phyloP scores from a whole-genome alignment of 2,888 invertebrate species.

The Pharmacophagus antenor region DNA sequence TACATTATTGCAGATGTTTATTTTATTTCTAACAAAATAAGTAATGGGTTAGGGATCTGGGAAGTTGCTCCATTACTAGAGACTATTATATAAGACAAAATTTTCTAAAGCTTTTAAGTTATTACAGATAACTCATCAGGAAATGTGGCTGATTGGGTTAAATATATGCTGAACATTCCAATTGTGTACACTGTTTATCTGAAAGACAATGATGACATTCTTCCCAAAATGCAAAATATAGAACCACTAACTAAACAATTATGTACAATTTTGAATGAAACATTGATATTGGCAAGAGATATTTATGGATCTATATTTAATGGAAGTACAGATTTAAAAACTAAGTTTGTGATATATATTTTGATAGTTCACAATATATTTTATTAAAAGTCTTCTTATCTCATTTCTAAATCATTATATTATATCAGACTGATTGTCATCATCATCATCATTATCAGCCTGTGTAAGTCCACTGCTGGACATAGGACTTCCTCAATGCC shows the following conservation, averaged over 20 bases:
- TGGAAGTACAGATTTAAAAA: conserved; percentile 11
- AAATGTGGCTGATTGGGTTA: conserved; percentile 70
- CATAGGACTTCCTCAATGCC: no score
- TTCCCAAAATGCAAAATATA: conserved; percentile 48
- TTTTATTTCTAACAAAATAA: no score
- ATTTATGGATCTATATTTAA: conserved; percentile 66
- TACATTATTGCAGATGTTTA: no score
- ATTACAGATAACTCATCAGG: conserved; percentile 56
- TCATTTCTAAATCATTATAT: background rate
- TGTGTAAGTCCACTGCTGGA: no score
- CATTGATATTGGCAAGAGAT: conserved; percentile 50
- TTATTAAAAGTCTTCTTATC: background rate
- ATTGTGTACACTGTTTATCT: conserved; percentile 62
- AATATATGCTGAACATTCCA: conserved; percentile 61
- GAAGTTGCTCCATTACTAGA: no score
- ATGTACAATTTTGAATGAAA: conserved; percentile 51
- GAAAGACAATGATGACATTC: conserved; percentile 43
- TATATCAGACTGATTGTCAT: no score
- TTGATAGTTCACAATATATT: background rate
- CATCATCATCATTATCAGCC: no score
- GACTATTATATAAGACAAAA: background rate
- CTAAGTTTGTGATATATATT: background rate
- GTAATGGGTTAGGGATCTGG: no score
- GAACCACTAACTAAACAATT: conserved; percentile 46
- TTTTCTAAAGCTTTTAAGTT: no score